Evolutionary conservation across 2,113 vertebrate species (phyloP).

Genomic region (Rana temporaria): DNA sequence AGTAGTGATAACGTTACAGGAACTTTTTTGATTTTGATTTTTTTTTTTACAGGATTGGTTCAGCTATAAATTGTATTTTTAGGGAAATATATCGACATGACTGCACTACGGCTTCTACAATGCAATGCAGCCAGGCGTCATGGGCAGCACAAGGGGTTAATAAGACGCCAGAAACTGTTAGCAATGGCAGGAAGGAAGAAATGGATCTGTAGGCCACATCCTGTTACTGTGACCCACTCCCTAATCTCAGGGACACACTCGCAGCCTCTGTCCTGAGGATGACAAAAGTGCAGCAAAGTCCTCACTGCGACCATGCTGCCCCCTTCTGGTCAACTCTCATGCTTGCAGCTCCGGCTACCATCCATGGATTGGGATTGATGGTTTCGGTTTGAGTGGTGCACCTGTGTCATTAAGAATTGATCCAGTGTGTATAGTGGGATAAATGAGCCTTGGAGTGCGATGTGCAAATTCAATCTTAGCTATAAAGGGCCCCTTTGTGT

Average conservation of each 20-base stretch:
- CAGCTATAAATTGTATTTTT: too few relatives aligned
- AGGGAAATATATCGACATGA: too few relatives aligned
- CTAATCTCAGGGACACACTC: conserved; percentile 57
- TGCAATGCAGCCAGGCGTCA: not conserved
- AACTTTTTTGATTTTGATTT: too few relatives aligned
- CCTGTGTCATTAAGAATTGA: conserved; percentile 40
- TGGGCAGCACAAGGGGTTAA: conserved; percentile 30
- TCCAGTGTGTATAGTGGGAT: not conserved
- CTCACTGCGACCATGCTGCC: not conserved
- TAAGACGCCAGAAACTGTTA: conserved; percentile 45
- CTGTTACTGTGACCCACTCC: conserved; percentile 53
- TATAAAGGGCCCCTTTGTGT: not conserved
- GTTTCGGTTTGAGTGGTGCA: conserved; percentile 7
- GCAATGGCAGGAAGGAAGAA: conserved; percentile 57
- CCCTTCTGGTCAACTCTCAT: not conserved
- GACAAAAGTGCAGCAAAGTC: not conserved
- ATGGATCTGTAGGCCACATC: conserved; percentile 56
- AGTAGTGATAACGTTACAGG: too few relatives aligned
- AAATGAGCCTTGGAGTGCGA: not conserved
- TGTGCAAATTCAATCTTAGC: not conserved
- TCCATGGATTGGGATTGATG: conserved; percentile 34
- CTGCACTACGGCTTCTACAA: not conserved
- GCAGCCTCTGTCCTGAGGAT: conserved; percentile 24
- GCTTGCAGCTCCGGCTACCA: too few relatives aligned
- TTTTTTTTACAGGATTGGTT: too few relatives aligned